These are phyloP conservation scores for Schrankia costaestrigalis DNA, from an alignment of 2,888 invertebrate species.

Conservation along the genomic window DNA sequence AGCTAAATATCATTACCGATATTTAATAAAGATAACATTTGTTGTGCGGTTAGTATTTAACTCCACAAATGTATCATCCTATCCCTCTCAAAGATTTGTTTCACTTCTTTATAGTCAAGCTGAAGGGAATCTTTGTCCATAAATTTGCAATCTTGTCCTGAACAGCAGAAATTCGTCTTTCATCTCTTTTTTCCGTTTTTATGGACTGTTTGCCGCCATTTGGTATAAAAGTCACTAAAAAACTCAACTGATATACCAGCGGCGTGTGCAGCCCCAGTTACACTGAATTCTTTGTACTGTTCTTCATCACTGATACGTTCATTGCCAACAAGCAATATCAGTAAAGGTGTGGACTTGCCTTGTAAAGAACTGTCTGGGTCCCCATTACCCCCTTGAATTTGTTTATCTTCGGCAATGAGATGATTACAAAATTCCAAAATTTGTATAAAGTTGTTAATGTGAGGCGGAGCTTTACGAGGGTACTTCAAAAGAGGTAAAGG, in stretches of 20 bases:
- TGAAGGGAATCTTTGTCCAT: slow-evolving; percentile 38
- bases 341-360: slow-evolving; percentile 78
- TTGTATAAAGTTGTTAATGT: slow-evolving; percentile 86
- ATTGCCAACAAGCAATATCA: slow-evolving; percentile 88
- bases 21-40: slow-evolving; percentile 18
- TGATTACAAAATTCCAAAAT: slow-evolving; percentile 92
- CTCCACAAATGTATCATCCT: slow-evolving; percentile 19
- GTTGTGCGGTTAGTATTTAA: slow-evolving; percentile 15
- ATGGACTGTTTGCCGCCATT: slow-evolving; percentile 88
- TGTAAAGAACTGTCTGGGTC: slow-evolving; percentile 53
- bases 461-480: slow-evolving; percentile 66
- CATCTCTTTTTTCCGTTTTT: slow-evolving; percentile 75
- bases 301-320: slow-evolving; percentile 69
- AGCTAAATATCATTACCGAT: slow-evolving; percentile 17
- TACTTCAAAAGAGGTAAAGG: slow-evolving; percentile 82
- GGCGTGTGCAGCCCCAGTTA: slow-evolving; percentile 88
- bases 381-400: slow-evolving; percentile 56
- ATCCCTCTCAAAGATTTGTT: slow-evolving; percentile 38
- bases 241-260: slow-evolving; percentile 91
- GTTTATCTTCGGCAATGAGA: slow-evolving; percentile 76
- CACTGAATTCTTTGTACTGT: slow-evolving; percentile 84
- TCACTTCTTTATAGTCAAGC: slow-evolving; percentile 39
- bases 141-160: slow-evolving; percentile 53
- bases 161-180: slow-evolving; percentile 36
- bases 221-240: slow-evolving; percentile 90